These are phyloP conservation scores for Blastobasis adustella DNA, from an alignment of 2,888 invertebrate genomes.

Conservation along the genomic window DNA sequence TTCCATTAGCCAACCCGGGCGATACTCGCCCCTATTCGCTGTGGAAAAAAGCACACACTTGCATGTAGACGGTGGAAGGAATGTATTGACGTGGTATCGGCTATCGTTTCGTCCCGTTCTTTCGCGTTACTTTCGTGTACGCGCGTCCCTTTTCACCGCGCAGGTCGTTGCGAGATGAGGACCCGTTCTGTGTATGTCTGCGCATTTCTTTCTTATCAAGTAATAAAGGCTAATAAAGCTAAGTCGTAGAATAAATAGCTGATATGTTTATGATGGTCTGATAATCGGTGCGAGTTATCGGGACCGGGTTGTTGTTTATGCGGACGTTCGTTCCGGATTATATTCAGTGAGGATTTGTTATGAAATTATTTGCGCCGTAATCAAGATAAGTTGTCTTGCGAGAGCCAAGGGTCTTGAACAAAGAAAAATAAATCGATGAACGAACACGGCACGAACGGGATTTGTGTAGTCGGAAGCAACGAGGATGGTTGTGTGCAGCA, in stretches of 20 bases:
- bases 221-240: conserved; percentile 44
- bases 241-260: conserved; percentile 28
- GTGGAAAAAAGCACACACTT: conserved; percentile 30
- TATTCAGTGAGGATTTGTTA: no score
- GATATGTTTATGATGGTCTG: conserved; percentile 21
- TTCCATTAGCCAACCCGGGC: conserved; percentile 53
- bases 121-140: conserved; percentile 45
- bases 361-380: no score
- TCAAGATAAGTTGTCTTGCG: no score
- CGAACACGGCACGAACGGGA: no score
- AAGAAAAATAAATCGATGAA: no score
- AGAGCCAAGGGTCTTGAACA: no score
- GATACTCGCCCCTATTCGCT: conserved; percentile 33
- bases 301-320: no score
- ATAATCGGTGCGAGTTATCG: no score
- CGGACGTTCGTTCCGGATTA: no score
- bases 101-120: conserved; percentile 58
- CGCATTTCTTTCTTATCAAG: conserved; percentile 66
- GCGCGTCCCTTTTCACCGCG: conserved; percentile 60
- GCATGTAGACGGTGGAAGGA: conserved; percentile 46
- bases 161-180: conserved; percentile 60
- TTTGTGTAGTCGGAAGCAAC: no score
- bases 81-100: conserved; percentile 76
- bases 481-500: no score
- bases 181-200: conserved; percentile 58